Evolutionary conservation across 2,113 vertebrate genomes (phyloP), one percentile per base, ranked within the genome.

Genomic region (Oreochromis aureus): DNA sequence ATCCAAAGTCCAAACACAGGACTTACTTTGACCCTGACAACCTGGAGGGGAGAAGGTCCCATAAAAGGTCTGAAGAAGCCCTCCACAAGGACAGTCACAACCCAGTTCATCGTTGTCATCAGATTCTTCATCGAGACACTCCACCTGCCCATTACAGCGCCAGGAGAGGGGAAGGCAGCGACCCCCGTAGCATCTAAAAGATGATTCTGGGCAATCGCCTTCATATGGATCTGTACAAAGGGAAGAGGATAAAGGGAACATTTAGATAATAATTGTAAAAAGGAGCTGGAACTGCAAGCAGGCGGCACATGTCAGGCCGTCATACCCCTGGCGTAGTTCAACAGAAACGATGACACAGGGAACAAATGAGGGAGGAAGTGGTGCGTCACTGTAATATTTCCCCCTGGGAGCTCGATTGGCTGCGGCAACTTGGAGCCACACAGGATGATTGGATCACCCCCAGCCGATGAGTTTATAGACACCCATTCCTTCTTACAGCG

Each of bases 1-100:
- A 73, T 98, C 97, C 83, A 98, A 90, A 4, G 96, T 95, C 98
- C 98, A 98, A 54, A 96, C 92, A 87, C 98, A 98, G 32, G 85
- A 85, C 81, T 96, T 89, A 8, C 51, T 66, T 66, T 66, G 48
- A 12, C 89, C 93, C 4, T 54, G 91, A 79, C 58, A 83, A 2
- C 92, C 63, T 0, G 97, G 97, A 16, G 98, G 96, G 6, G 95
- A 96, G 81, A 98, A 97, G 32, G 97, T 96, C 15, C 98, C 98
- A 6, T 97, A 98, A 91, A 98, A 98, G 30, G 95, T 97, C 78
- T 96, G 94, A 24, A 98, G 92, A 48, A 96, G 94, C 4, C 96
- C 95, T 22, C 97, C 98, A 19, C 98, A 98, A n/a, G 95, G 93
- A 34, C 94, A 95, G 18, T 91, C 80, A 15, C 97, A 97, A 88